A percentile compares a stretch with the other conserved stretches of the same genome.
These are phyloP conservation scores for Apamea epomidion DNA, from an alignment of 2,888 invertebrate species.

Conservation along the genomic window DNA sequence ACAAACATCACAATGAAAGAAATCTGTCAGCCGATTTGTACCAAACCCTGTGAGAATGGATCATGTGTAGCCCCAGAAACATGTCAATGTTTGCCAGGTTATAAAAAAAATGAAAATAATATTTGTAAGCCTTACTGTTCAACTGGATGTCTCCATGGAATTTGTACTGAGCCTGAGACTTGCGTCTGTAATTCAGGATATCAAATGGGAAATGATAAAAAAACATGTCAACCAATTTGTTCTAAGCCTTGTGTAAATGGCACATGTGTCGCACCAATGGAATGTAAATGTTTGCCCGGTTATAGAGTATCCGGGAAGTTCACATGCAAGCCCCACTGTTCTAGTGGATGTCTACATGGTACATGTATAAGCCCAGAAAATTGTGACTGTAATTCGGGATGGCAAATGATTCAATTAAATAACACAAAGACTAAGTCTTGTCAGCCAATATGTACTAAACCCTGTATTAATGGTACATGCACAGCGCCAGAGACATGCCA, in stretches of 20 bases:
- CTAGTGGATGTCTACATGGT: constrained; percentile 32
- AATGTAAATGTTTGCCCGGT: neutral
- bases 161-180: constrained; percentile 40
- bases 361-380: constrained; percentile 33
- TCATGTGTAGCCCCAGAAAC: constrained; percentile 37
- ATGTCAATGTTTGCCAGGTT: constrained; percentile 28
- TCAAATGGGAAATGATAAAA: constrained; percentile 10
- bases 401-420: constrained; percentile 14
- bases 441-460: constrained; percentile 31
- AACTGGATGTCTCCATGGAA: constrained; percentile 32
- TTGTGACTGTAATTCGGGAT: constrained; percentile 38
- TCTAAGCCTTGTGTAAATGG: constrained; percentile 29
- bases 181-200: constrained; percentile 42
- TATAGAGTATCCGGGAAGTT: constrained; percentile 5
- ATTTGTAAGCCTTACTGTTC: constrained; percentile 49
- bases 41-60: constrained; percentile 25
- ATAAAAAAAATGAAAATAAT: neutral
- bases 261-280: constrained; percentile 23
- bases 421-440: constrained; percentile 10
- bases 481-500: constrained; percentile 41
- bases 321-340: constrained; percentile 44
- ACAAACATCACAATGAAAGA: neutral
- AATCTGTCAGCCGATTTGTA: constrained; percentile 44
- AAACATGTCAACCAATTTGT: constrained; percentile 28
- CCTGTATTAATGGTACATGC: constrained; percentile 41